Percentiles rank a stretch among this genome's conserved stretches.
Conservation (phyloP, 2,113 vertebrate species). For the Mesocricetus auratus region DNA sequence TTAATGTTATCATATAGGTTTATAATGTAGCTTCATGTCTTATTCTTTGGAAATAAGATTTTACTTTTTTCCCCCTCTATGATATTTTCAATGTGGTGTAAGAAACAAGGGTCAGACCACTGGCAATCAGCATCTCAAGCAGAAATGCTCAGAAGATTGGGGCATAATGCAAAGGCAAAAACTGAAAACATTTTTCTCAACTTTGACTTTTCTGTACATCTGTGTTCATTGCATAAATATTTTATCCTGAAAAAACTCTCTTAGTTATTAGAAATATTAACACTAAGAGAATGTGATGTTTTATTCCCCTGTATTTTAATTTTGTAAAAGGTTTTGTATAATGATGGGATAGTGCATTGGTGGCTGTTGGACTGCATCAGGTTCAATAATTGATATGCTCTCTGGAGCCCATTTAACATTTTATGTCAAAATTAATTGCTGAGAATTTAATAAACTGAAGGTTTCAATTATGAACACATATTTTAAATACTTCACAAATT, state of each 20-base stretch:
- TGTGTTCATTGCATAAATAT: conserved; percentile 43
- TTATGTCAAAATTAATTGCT: conserved; percentile 25
- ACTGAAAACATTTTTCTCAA: not conserved
- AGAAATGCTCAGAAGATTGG: not conserved
- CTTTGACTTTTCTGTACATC: not conserved
- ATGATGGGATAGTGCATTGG: not conserved
- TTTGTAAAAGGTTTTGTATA: not conserved
- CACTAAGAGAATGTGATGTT: conserved; percentile 22
- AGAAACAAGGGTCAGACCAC: not conserved
- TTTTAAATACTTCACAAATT: conserved; percentile 27
- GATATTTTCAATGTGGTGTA: conserved; percentile 35
- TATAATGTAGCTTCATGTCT: not conserved
- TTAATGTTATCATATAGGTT: not conserved
- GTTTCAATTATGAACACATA: not conserved
- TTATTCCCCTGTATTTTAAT: conserved; percentile 28
- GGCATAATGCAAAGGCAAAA: not conserved
- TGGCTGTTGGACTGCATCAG: not conserved
- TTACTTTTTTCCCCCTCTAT: not conserved
- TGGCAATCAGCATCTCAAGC: not conserved
- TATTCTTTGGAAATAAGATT: conserved; percentile 25
- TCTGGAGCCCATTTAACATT: conserved; percentile 5
- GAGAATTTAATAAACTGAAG: conserved; percentile 10
- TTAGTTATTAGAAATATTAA: conserved; percentile 30
- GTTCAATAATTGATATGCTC: not conserved
- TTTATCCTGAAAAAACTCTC: conserved; percentile 30